Conservation (phyloP, 2,113 vertebrate species). For the Drymodes brunneopygia region DNA sequence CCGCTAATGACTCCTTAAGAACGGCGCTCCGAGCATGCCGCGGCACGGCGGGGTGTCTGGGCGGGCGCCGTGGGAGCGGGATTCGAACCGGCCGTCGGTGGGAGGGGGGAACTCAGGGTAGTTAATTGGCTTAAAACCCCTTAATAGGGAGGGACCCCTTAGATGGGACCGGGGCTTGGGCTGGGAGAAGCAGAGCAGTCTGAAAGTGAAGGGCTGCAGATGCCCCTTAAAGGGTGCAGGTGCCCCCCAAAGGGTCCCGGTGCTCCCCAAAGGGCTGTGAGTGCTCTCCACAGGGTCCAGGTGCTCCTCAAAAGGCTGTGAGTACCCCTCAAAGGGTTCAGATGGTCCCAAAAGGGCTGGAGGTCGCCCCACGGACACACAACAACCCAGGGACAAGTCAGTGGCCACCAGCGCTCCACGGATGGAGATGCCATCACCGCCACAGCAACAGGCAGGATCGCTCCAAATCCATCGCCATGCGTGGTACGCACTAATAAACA, state of each 20-base stretch:
- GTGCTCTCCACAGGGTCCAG: not conserved
- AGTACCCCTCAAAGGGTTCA: not conserved
- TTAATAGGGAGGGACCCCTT: too few relatives aligned
- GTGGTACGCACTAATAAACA: not conserved
- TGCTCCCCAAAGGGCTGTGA: not conserved
- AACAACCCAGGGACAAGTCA: accelerated
- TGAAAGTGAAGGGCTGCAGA: not conserved
- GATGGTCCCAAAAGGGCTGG: not conserved
- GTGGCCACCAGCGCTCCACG: accelerated
- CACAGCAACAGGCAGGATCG: accelerated
- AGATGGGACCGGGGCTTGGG: accelerated
- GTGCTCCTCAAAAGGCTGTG: not conserved
- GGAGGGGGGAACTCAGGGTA: not conserved
- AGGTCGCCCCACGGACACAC: accelerated
- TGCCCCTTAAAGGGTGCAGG: not conserved
- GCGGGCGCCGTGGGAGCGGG: not conserved
- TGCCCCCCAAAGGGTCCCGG: not conserved
- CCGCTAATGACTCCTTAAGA: not conserved
- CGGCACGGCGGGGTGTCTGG: not conserved
- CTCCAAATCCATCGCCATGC: accelerated
- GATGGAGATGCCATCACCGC: not conserved
- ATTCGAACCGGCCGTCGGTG: not conserved
- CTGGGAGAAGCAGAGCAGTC: not conserved
- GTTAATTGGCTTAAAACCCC: not conserved
- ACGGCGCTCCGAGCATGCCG: not conserved